Base-by-base conservation (phyloP, 1,140 invertebrate species). In the Cotesia chilonis region DNA sequence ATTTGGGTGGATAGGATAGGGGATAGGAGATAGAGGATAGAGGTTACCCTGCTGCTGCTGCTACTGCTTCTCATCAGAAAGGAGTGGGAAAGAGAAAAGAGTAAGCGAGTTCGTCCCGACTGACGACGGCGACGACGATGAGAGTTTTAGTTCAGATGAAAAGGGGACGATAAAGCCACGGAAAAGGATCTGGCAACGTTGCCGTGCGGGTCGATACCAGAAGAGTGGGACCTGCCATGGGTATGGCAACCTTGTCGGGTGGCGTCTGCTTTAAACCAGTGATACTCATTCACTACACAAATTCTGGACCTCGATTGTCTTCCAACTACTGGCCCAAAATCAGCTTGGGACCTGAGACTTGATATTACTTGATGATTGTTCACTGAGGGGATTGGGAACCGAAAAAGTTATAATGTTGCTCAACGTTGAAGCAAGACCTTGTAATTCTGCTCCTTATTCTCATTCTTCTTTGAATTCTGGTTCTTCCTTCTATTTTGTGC, bases 181-280 rank as follows among this genome's bases (percentile, higher is more conserved):
- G 76, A 77, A 79, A 83, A 79, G 80, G 83, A 85, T 72, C 76
- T 76, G 85, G 84, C 85, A 87, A 85, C 85, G 76, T 70, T 66
- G 85, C 76, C 66, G 80, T 84, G 83, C 66, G 80, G 85, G 83
- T 87, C 84, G 85, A 87, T 86, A 87, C 6, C 41, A 47, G 82
- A 78, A 80, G 83, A 82, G 81, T 82, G 80, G 79, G 79, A 80
- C 73, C 77, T 75, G 77, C 68, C 51, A 20, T 74, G 76, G 71
- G 67, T 37, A 68, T 75, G 85, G 84, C 84, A 87, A 86, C 84
- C 74, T 76, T 28, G 28, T 28, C 61, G 85, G 83, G 76, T 80
- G 72, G 75, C 78, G 84, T 86, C 85, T 85, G 84, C 84, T 85
- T 85, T 84, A 85, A 85, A 82, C 74, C 83, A 85, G 84, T 74